Base-by-base conservation (phyloP, 2,888 invertebrate species). In the Callimorpha dominula region DNA sequence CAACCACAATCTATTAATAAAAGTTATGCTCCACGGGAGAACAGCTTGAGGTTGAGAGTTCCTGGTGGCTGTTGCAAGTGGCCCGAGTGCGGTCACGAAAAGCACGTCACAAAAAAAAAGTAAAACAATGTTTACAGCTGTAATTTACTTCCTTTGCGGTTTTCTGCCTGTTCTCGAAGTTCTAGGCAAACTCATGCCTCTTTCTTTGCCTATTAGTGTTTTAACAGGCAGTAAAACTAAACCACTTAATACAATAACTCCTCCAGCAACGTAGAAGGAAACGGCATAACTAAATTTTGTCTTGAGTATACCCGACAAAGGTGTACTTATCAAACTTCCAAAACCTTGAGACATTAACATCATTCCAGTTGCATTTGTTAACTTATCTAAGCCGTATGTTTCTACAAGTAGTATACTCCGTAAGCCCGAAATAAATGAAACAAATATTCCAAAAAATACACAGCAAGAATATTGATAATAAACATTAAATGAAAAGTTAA, bases 361-460 rank as follows among this genome's bases (percentile, higher is more conserved):
- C 80, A 95, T 88, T 12, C 95, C 95, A 43, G 93, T 94, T 43
- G 91, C 93, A 84, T 94, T 95, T 40, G 95, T 95, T 82, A 95
- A 89, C 78, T 90, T 92, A 69, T 95, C 93, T 80, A 95, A 88
- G 11, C 95, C 95, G 78, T 91, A 95, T 57, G 94, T 86, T 66
- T 90, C 82, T n/a, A 95, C 94, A 73, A 95, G 77, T 46, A 90
- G 86, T 77, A 93, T 79, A 85, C 93, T 91, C 81, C 94, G 88
- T 71, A 95, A 79, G 71, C 89, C 88, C 72, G 91, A 87, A 77
- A 91, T 79, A 79, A 89, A 85, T 70, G 93, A 85, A 71, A 91
- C 81, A 85, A 86, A 91, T 79, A 93, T 90, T 4, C 95, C 95
- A 84, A 90, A 95, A 42, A 91, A 2, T 76, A 81, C 71, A 78